Evolutionary conservation across 2,797 vertebrate species (phyloP).

Genomic region (Scleropages formosus): DNA sequence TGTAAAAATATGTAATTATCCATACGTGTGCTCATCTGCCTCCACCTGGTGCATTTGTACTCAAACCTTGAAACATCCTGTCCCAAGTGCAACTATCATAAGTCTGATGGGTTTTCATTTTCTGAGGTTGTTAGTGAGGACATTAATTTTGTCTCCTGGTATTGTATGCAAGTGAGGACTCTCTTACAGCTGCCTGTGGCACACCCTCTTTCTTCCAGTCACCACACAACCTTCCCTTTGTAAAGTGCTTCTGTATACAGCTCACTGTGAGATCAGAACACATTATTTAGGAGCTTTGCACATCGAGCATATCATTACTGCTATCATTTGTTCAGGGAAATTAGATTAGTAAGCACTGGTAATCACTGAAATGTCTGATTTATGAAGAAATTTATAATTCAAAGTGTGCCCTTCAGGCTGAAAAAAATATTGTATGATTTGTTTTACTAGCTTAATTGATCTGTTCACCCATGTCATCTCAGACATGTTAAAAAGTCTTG

Average conservation of each 20-base stretch:
- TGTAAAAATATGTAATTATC: constrained; percentile 10
- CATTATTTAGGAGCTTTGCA: constrained; percentile 66
- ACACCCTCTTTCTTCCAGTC: constrained; percentile 71
- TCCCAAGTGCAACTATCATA: constrained; percentile 82
- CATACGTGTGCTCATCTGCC: background rate
- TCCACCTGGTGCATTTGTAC: background rate
- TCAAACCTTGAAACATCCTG: background rate
- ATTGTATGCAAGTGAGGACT: constrained; percentile 81
- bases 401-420: constrained; percentile 55
- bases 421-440: constrained; percentile 63
- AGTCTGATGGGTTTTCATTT: constrained; percentile 87
- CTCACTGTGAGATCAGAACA: constrained; percentile 59
- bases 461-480: constrained; percentile 46
- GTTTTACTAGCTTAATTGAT: constrained; percentile 77
- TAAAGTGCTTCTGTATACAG: constrained; percentile 58
- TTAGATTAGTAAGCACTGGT: constrained; percentile 55
- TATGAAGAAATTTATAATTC: constrained; percentile 58
- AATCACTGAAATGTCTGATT: constrained; percentile 72
- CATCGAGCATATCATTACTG: constrained; percentile 68
- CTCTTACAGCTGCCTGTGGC: constrained; percentile 70
- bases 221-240: constrained; percentile 49
- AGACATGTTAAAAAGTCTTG: constrained; percentile 39
- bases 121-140: constrained; percentile 80
- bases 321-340: constrained; percentile 58
- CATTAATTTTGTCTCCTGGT: constrained; percentile 87